A percentile compares a stretch with the other conserved stretches of the same genome.
phyloP scores from a whole-genome alignment of 2,797 vertebrate genomes.

The Hirundo rustica region DNA sequence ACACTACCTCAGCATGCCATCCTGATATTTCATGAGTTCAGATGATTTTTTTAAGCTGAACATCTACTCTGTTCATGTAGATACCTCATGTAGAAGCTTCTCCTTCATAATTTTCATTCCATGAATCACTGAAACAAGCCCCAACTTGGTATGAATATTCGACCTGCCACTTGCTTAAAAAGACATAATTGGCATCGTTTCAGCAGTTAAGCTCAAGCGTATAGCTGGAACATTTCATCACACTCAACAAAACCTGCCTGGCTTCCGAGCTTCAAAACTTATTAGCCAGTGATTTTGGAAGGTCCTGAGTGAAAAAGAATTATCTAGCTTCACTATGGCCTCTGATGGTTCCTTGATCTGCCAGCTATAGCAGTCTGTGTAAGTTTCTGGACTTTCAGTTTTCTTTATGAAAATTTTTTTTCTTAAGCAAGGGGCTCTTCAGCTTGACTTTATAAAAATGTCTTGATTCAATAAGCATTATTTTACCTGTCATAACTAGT shows the following conservation, averaged over 20 bases:
- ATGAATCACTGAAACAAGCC: conserved; percentile 7
- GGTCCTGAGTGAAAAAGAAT: not conserved
- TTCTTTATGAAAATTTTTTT: not conserved
- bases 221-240: conserved; percentile 25
- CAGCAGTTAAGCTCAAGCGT: not conserved
- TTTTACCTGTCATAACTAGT: not conserved
- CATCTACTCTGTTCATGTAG: not conserved
- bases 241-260: not conserved
- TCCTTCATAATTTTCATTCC: conserved; percentile 17
- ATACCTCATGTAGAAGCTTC: not conserved
- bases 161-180: not conserved
- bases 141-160: not conserved
- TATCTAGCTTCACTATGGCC: not conserved
- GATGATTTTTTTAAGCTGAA: not conserved
- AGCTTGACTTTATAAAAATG: not conserved
- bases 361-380: not conserved
- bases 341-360: not conserved
- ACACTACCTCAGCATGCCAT: not conserved
- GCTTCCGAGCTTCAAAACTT: conserved; percentile 13
- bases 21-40: not conserved
- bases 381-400: not conserved
- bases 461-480: not conserved
- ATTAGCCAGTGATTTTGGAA: conserved; percentile 13
- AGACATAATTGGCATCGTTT: conserved; percentile 1
- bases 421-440: not conserved